Percentiles rank a stretch among this genome's conserved stretches.
These are phyloP conservation scores for Brenthis ino DNA, from an alignment of 2,888 invertebrate species.

Conservation along the genomic window DNA sequence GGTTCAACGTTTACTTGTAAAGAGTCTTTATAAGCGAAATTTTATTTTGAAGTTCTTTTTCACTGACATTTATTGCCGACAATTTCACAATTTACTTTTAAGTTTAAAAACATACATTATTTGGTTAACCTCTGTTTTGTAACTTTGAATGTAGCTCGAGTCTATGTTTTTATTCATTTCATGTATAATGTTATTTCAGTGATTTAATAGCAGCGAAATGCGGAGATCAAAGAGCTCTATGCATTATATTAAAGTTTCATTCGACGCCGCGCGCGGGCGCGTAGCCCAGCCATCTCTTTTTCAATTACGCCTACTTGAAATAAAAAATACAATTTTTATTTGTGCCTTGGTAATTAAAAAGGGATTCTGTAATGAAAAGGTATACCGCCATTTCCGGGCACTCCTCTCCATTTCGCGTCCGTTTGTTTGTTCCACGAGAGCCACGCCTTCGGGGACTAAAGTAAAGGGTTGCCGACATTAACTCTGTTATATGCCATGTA, in stretches of 20 bases:
- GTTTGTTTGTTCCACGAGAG: conserved; percentile 74
- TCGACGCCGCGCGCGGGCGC: conserved; percentile 65
- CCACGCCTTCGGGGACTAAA: conserved; percentile 70
- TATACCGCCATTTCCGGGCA: conserved; percentile 79
- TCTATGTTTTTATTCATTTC: conserved; percentile 36
- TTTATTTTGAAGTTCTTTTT: conserved; percentile 44
- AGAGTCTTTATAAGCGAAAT: conserved; percentile 40
- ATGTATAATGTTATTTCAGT: conserved; percentile 60
- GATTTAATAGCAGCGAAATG: conserved; percentile 71
- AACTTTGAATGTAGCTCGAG: conserved; percentile 17
- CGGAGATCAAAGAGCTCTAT: conserved; percentile 80
- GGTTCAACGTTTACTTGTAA: conserved; percentile 42
- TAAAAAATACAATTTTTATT: conserved; percentile 81
- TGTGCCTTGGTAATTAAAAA: conserved; percentile 80
- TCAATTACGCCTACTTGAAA: conserved; percentile 81
- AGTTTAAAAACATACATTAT: conserved; percentile 2
- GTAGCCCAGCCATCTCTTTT: conserved; percentile 78
- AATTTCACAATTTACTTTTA: conserved; percentile 11
- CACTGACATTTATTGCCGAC: conserved; percentile 18
- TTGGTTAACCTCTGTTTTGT: conserved; percentile 30
- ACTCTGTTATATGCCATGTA: conserved; percentile 53
- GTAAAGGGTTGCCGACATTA: conserved; percentile 67
- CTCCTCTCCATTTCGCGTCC: conserved; percentile 81
- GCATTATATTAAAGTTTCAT: conserved; percentile 82
- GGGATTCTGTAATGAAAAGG: conserved; percentile 82